phyloP scores from a whole-genome alignment of 2,888 invertebrate genomes.

The Coecobrya sp. region DNA sequence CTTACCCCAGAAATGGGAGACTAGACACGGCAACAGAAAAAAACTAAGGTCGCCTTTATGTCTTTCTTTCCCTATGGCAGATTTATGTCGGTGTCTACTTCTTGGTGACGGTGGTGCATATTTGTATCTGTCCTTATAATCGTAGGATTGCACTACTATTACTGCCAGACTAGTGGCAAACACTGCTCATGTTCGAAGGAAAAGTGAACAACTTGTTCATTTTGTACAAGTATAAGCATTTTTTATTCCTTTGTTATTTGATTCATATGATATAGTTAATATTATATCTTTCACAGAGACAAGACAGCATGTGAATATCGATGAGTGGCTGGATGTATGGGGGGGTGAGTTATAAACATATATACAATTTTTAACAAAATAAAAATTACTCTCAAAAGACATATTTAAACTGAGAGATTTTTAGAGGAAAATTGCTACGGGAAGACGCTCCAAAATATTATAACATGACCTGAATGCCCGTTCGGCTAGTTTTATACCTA shows the following conservation, averaged over 20 bases:
- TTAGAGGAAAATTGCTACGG: too few relatives aligned
- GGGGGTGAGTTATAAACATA: too few relatives aligned
- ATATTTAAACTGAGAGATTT: too few relatives aligned
- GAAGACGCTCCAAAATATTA: too few relatives aligned
- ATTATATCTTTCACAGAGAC: conserved; percentile 81
- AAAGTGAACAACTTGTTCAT: background rate
- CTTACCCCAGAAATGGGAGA: background rate
- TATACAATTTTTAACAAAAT: too few relatives aligned
- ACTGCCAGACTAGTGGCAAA: background rate
- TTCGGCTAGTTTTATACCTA: too few relatives aligned
- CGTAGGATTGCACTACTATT: background rate
- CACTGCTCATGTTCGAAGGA: background rate
- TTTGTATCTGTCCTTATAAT: conserved; percentile 4
- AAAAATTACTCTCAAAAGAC: too few relatives aligned
- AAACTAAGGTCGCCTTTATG: conserved; percentile 1
- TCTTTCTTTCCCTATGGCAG: conserved; percentile 42
- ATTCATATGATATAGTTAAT: conserved; percentile 5
- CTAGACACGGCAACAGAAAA: background rate
- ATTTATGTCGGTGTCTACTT: conserved; percentile 60
- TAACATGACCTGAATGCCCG: too few relatives aligned
- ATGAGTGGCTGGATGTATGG: conserved; percentile 92
- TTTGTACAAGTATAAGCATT: background rate
- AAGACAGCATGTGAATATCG: conserved; percentile 88
- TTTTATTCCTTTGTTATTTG: background rate
- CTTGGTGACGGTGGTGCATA: conserved; percentile 12